These are phyloP conservation scores for Ellobium chinense DNA, from an alignment of 2,888 invertebrate genomes.

Conservation along the genomic window DNA sequence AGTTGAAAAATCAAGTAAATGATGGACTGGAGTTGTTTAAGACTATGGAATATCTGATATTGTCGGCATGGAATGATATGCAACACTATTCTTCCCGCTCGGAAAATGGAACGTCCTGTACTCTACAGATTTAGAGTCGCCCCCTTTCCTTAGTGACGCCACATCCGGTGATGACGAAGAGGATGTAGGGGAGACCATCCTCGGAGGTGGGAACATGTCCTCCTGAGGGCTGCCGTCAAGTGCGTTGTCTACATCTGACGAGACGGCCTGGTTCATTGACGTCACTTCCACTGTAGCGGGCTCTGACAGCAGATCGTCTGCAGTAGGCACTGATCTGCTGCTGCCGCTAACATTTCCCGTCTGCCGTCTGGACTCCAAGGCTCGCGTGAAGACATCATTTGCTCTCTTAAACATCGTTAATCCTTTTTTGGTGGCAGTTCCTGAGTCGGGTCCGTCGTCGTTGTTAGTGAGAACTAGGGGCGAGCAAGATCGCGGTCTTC, in stretches of 20 bases:
- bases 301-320: not conserved
- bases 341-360: not conserved
- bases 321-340: not conserved
- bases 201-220: not conserved
- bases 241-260: not conserved
- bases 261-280: not conserved
- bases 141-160: not conserved
- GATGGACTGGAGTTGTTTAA: too few species aligned
- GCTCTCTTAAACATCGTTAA: conserved; percentile 20
- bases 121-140: not conserved
- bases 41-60: conserved; percentile 23
- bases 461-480: conserved; percentile 15
- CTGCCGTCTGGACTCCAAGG: not conserved
- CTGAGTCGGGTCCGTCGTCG: not conserved
- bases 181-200: not conserved
- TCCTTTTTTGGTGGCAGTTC: not conserved
- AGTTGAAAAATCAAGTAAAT: too few species aligned
- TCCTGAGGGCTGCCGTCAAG: not conserved
- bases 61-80: conserved; percentile 36
- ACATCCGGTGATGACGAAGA: conserved; percentile 20
- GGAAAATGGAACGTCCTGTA: conserved; percentile 12
- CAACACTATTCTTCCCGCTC: not conserved
- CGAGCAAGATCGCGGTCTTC: not conserved
- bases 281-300: conserved; percentile 34
- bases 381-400: conserved; percentile 6